A percentile compares a stretch with the other conserved stretches of the same genome.
Conservation (phyloP, 2,888 invertebrate genomes). For the Sinodicranocentrus sp. region DNA sequence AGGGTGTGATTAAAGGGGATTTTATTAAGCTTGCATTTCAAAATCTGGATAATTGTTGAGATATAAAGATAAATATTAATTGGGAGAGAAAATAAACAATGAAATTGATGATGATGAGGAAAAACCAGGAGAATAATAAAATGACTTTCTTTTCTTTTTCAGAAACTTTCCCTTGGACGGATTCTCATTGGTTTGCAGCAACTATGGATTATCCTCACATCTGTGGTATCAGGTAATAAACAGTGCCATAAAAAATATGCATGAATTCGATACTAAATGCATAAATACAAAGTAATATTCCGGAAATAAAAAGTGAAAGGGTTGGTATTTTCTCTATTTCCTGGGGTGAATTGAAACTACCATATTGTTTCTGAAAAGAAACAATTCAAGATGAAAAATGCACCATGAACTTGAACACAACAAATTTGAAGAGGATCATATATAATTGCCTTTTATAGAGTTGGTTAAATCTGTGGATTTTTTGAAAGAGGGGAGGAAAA, state of each 20-base stretch:
- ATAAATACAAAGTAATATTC: too few species aligned
- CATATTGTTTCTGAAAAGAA: too few species aligned
- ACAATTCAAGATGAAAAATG: slow-evolving; percentile 33
- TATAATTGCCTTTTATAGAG: slow-evolving; percentile 59
- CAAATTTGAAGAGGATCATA: slow-evolving; percentile 50
- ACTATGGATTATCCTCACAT: slow-evolving; percentile 75
- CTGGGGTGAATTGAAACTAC: slow-evolving; percentile 49
- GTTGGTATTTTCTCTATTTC: not conserved
- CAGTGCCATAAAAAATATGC: too few species aligned
- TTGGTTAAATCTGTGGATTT: slow-evolving; percentile 65
- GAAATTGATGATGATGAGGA: too few species aligned
- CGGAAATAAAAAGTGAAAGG: too few species aligned
- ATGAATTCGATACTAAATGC: too few species aligned
- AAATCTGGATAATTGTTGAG: too few species aligned
- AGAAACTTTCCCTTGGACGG: slow-evolving; percentile 69
- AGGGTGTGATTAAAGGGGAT: too few species aligned
- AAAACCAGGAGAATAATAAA: too few species aligned
- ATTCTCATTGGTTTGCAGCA: slow-evolving; percentile 74
- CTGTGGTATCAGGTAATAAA: slow-evolving; percentile 72
- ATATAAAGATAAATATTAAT: slow-evolving; percentile 7
- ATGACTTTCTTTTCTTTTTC: slow-evolving; percentile 50
- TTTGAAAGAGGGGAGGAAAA: not conserved
- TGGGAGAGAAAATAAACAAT: too few species aligned
- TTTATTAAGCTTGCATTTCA: too few species aligned
- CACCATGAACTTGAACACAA: slow-evolving; percentile 46